Evolutionary conservation across 1,140 invertebrate species (phyloP).

Genomic region (Drosophila setifemur): DNA sequence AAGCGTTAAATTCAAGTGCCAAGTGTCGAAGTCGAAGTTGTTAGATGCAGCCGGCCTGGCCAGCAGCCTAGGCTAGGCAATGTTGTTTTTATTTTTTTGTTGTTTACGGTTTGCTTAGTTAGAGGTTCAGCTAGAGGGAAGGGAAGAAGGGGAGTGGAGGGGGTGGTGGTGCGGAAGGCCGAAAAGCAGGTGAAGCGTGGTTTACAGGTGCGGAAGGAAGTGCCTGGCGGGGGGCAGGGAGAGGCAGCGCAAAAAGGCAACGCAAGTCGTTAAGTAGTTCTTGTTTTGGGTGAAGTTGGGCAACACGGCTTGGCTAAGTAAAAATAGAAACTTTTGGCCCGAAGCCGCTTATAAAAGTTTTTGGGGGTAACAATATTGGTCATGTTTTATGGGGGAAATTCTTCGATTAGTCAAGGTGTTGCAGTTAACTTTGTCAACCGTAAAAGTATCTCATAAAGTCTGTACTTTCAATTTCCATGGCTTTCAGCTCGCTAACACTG

Average conservation of each 20-base stretch:
- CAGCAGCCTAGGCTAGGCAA: constrained; percentile 39
- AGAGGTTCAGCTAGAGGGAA: background rate
- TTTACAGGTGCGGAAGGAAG: constrained; percentile 35
- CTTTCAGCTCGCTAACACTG: no score
- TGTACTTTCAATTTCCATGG: no score
- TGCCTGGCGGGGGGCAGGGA: background rate
- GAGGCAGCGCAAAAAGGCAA: background rate
- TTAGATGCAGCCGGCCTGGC: constrained; percentile 54
- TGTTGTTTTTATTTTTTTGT: constrained; percentile 36
- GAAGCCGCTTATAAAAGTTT: constrained; percentile 31
- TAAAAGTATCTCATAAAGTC: no score
- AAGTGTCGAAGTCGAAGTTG: constrained; percentile 76
- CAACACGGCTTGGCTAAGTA: constrained; percentile 11
- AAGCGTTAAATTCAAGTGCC: constrained; percentile 79
- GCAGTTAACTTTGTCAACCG: no score
- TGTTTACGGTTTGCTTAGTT: constrained; percentile 52
- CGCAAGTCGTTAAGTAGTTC: constrained; percentile 33
- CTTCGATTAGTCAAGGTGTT: constrained; percentile 5
- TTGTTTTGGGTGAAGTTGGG: constrained; percentile 30
- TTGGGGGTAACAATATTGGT: background rate
- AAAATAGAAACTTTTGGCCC: constrained; percentile 19
- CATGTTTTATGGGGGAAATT: background rate
- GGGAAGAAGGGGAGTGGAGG: background rate
- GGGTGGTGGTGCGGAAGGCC: background rate
- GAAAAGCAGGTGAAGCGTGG: constrained; percentile 35